phyloP scores from a whole-genome alignment of 2,113 vertebrate genomes.

The Pygoscelis adeliae region DNA sequence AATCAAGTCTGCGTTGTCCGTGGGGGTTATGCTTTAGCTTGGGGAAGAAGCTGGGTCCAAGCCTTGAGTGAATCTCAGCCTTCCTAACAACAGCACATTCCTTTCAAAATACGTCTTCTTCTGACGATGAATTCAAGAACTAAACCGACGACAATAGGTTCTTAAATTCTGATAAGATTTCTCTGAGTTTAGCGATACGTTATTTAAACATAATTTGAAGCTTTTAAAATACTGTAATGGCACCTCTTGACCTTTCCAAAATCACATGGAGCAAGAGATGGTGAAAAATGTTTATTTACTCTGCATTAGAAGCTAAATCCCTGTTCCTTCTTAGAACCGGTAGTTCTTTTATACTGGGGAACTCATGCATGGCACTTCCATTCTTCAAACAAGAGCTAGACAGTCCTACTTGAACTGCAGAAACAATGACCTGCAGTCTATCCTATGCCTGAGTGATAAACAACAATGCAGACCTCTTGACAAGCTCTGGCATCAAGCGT shows the following conservation, averaged over 20 bases:
- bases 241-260: constrained; percentile 83
- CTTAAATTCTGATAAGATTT: constrained; percentile 78
- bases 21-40: not conserved
- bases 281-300: constrained; percentile 85
- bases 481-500: constrained; percentile 77
- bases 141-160: constrained; percentile 69
- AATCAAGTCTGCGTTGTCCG: not conserved
- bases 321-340: constrained; percentile 72
- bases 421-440: constrained; percentile 81
- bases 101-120: constrained; percentile 55
- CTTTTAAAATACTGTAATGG: constrained; percentile 83
- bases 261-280: constrained; percentile 77
- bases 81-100: constrained; percentile 41
- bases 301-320: constrained; percentile 75
- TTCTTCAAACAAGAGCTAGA: constrained; percentile 78
- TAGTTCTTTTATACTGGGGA: constrained; percentile 76
- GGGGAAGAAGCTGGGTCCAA: not conserved
- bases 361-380: constrained; percentile 80
- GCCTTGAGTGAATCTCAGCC: constrained; percentile 3
- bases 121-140: constrained; percentile 63
- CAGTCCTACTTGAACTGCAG: constrained; percentile 80
- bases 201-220: constrained; percentile 81
- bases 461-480: constrained; percentile 83
- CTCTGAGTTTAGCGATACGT: constrained; percentile 69
- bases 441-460: constrained; percentile 80